Conservation (phyloP, 2,797 vertebrate genomes). For the Sebastes nivosus region DNA sequence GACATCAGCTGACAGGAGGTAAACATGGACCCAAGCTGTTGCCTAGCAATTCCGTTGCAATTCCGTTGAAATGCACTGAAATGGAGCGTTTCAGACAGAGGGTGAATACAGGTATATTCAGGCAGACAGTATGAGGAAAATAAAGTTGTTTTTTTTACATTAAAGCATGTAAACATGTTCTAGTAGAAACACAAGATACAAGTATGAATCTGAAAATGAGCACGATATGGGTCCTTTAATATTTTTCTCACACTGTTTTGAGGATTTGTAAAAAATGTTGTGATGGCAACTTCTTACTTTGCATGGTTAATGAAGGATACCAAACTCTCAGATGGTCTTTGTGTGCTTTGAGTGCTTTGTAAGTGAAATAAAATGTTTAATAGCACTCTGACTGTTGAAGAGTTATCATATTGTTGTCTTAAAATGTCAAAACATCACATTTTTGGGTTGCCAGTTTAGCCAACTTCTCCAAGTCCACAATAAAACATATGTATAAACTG, state of each 20-base stretch:
- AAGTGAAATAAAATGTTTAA: background rate
- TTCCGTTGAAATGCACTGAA: rapidly evolving
- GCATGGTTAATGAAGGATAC: too few relatives aligned
- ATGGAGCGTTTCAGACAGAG: rapidly evolving
- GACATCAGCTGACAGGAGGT: too few relatives aligned
- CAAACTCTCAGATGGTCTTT: background rate
- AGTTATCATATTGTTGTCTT: background rate
- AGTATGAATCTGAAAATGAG: too few relatives aligned
- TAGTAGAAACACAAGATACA: rapidly evolving
- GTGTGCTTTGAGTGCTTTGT: too few relatives aligned
- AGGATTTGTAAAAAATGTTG: background rate
- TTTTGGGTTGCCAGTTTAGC: background rate
- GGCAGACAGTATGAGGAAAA: too few relatives aligned
- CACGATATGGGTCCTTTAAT: too few relatives aligned
- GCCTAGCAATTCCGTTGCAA: too few relatives aligned
- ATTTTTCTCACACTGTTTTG: background rate
- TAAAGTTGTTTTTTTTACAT: too few relatives aligned
- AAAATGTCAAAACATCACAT: background rate
- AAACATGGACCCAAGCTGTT: too few relatives aligned
- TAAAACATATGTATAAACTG: background rate
- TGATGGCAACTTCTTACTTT: background rate
- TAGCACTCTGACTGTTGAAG: too few relatives aligned
- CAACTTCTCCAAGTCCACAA: background rate
- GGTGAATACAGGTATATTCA: too few relatives aligned
- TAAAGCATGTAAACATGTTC: too few relatives aligned